Base-by-base conservation (phyloP, 2,113 vertebrate genomes). In the Salminus brasiliensis region DNA sequence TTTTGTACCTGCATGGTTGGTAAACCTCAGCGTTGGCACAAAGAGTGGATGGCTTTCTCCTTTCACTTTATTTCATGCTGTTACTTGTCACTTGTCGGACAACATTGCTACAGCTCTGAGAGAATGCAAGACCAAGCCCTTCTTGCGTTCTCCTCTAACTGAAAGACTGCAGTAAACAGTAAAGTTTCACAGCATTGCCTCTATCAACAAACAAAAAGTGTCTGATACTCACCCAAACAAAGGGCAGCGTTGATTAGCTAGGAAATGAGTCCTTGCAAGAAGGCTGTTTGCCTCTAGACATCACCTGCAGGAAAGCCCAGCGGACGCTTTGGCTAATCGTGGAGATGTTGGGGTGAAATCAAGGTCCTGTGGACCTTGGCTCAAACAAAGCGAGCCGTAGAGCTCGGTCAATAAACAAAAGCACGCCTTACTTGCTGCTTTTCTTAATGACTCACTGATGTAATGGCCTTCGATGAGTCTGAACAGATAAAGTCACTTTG, bases 381-480 rank as follows among this genome's bases (percentile, higher is more conserved):
- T n/a, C 62, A 66, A 39, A 66, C 2, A 39, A 8, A 21, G 6
- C 18, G 2, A 39, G 34, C 12, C 8, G 4, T 34, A 65, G 30
- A 23, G 62, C 21, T 39, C 62, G 34, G 60, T 34, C 60, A 66
- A 63, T 21, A 63, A 62, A 63, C 30, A 63, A 34, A 34, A 15
- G 0, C 30, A 34, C 3, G 30, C 21, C 45, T 52, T 53, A 12
- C 41, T 49, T 47, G 29, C 47, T 25, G 60, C 23, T 65, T 75
- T 21, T 45, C 47, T 25, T 76, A 52, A 66, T 18, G 60, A 53
- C 8, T 66, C 30, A 76, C 9, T 39, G 74, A 53, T 66, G 73
- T 27, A n/a, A 62, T 25, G 32, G 34, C n/a, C 39, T 74, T 36
- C 16, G 23, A 73, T 57, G 27, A 25, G 12, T 53, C 30, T 65